These are phyloP conservation scores for Ophiodon elongatus DNA, from an alignment of 2,113 vertebrate genomes.

Conservation along the genomic window DNA sequence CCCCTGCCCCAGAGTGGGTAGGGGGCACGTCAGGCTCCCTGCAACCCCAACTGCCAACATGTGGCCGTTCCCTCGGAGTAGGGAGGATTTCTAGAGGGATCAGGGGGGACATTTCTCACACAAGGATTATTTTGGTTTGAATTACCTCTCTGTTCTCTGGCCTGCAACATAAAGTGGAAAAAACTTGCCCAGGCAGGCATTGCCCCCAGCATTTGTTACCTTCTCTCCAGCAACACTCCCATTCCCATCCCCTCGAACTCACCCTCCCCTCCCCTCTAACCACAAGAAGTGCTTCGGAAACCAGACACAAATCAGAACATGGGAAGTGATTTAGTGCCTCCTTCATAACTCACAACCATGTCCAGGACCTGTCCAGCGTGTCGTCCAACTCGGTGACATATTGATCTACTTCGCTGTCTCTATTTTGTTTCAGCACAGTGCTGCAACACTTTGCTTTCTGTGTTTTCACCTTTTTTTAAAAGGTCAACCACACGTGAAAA, in stretches of 20 bases:
- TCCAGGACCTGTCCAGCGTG: conserved; percentile 76
- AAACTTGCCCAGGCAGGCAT: conserved; percentile 75
- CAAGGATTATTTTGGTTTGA: conserved; percentile 80
- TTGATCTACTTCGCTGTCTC: conserved; percentile 76
- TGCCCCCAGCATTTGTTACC: conserved; percentile 67
- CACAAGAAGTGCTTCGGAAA: conserved; percentile 74
- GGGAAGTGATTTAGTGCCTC: conserved; percentile 80
- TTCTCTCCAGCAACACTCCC: conserved; percentile 64
- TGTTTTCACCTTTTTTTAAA: conserved; percentile 32
- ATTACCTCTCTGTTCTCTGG: conserved; percentile 80
- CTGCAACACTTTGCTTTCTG: conserved; percentile 29
- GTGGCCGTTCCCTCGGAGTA: conserved; percentile 77
- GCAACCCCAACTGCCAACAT: conserved; percentile 41
- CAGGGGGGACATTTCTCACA: conserved; percentile 68
- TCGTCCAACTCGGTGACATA: conserved; percentile 78
- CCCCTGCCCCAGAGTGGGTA: conserved; percentile 24
- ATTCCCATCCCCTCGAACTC: conserved; percentile 51
- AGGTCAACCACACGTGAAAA: conserved; percentile 31
- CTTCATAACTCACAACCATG: conserved; percentile 80
- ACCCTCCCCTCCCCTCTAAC: conserved; percentile 31
- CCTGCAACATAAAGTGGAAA: conserved; percentile 66
- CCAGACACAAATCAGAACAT: conserved; percentile 82
- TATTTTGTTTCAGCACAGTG: conserved; percentile 66
- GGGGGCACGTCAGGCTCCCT: conserved; percentile 27
- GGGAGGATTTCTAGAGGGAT: conserved; percentile 69